Evolutionary conservation across 2,113 vertebrate species (phyloP).

Genomic region (Urocolius indicus): DNA sequence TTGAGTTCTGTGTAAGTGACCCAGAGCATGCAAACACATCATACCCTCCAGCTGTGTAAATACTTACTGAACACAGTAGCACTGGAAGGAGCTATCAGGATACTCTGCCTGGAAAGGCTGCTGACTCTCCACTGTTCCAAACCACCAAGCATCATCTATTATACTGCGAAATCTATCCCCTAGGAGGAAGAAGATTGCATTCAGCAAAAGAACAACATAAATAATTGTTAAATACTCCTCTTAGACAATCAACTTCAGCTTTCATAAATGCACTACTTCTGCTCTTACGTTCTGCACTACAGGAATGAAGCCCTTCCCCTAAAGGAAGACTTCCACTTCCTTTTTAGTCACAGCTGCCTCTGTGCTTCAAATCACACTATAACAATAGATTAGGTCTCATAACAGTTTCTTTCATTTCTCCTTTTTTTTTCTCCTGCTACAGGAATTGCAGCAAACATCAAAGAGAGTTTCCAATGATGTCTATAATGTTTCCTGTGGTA

Average conservation of each 20-base stretch:
- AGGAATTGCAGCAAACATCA: neutral
- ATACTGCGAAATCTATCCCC: constrained; percentile 96
- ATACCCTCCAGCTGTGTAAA: neutral
- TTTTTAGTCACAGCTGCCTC: neutral
- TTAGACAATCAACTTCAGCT: neutral
- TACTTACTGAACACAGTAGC: constrained; percentile 94
- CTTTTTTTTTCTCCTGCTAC: neutral
- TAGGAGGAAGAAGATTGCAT: constrained; percentile 31
- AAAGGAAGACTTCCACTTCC: neutral
- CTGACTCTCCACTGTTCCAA: constrained; percentile 94
- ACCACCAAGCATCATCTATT: constrained; percentile 99
- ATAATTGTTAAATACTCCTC: neutral
- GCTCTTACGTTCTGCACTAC: neutral
- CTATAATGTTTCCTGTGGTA: rapidly evolving
- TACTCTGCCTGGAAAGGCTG: constrained; percentile 95
- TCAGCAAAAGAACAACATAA: neutral
- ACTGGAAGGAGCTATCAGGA: constrained; percentile 98
- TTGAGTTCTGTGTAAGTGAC: neutral
- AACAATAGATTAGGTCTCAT: neutral
- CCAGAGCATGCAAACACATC: neutral
- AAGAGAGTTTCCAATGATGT: neutral
- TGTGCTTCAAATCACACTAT: neutral
- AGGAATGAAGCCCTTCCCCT: neutral
- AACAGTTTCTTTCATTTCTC: neutral
- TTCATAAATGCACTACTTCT: neutral